Conservation (phyloP, 2,888 invertebrate genomes). For the Polyploca ridens region DNA sequence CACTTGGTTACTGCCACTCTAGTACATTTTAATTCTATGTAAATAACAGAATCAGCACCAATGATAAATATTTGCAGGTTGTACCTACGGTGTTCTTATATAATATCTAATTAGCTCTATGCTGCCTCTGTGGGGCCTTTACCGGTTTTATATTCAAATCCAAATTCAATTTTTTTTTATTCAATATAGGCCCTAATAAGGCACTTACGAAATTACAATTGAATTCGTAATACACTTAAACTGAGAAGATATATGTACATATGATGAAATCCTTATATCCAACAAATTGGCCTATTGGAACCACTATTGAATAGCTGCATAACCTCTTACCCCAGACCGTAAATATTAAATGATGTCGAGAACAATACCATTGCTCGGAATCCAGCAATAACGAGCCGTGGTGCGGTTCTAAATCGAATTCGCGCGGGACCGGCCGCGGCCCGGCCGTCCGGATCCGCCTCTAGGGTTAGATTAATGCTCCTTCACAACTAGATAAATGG, state of each 20-base stretch:
- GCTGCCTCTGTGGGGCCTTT: not conserved
- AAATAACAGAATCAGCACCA: too few relatives aligned
- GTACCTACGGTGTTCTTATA: too few relatives aligned
- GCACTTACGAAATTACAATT: too few relatives aligned
- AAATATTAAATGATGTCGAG: conserved; percentile 44
- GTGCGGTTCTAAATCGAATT: conserved; percentile 30
- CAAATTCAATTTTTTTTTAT: too few relatives aligned
- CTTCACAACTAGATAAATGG: conserved; percentile 55
- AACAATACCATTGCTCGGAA: conserved; percentile 32
- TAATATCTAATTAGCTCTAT: not conserved
- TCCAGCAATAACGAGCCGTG: conserved; percentile 29
- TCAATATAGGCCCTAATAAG: too few relatives aligned
- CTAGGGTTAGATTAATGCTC: conserved; percentile 60
- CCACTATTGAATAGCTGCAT: conserved; percentile 28
- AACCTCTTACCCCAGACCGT: conserved; percentile 32
- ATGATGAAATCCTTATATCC: not conserved
- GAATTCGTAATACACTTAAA: too few relatives aligned
- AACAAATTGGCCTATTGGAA: not conserved
- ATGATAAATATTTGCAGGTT: too few relatives aligned
- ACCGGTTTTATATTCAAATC: not conserved
- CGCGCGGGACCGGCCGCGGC: conserved; percentile 24
- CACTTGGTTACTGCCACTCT: too few relatives aligned
- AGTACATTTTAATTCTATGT: too few relatives aligned
- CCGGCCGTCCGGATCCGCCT: conserved; percentile 20
- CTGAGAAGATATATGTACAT: too few relatives aligned